A percentile compares a stretch with the other conserved stretches of the same genome.
phyloP scores from a whole-genome alignment of 2,888 invertebrate genomes.

The Noctua janthe region DNA sequence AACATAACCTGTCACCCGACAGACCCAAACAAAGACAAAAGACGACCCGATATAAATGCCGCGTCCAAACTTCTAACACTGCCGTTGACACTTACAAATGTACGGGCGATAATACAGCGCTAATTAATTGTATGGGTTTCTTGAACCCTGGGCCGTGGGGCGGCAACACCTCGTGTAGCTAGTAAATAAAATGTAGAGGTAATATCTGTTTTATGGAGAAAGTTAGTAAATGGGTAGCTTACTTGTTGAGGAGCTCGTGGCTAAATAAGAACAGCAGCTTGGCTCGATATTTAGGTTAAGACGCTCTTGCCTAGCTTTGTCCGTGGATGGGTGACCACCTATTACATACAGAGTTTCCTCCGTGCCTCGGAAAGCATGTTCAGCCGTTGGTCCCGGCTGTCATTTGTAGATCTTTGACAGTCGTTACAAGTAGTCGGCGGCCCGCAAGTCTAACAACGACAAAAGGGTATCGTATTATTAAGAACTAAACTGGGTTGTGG shows the following conservation, averaged over 20 bases:
- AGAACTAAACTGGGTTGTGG: too few species aligned
- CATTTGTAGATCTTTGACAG: too few species aligned
- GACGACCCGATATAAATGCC: slow-evolving; percentile 52
- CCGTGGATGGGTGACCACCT: too few species aligned
- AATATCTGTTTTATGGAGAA: background rate
- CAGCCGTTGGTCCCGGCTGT: too few species aligned
- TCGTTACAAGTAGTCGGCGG: too few species aligned
- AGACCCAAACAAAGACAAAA: slow-evolving; percentile 12
- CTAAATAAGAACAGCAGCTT: too few species aligned
- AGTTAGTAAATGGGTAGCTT: background rate
- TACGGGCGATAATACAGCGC: slow-evolving; percentile 68
- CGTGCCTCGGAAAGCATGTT: too few species aligned
- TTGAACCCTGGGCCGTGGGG: slow-evolving; percentile 65
- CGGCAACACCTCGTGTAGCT: slow-evolving; percentile 30
- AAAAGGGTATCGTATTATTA: too few species aligned
- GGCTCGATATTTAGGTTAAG: too few species aligned
- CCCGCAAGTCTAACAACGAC: too few species aligned
- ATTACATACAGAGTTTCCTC: too few species aligned
- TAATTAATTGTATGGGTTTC: slow-evolving; percentile 81
- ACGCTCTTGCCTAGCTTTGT: too few species aligned
- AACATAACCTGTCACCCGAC: background rate
- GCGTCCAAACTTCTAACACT: slow-evolving; percentile 59
- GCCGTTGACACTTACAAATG: slow-evolving; percentile 63
- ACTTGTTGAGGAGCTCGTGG: background rate
- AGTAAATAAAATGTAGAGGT: background rate